These are phyloP conservation scores for Girardia tigrina DNA, from an alignment of 2,888 invertebrate genomes.

Conservation along the genomic window DNA sequence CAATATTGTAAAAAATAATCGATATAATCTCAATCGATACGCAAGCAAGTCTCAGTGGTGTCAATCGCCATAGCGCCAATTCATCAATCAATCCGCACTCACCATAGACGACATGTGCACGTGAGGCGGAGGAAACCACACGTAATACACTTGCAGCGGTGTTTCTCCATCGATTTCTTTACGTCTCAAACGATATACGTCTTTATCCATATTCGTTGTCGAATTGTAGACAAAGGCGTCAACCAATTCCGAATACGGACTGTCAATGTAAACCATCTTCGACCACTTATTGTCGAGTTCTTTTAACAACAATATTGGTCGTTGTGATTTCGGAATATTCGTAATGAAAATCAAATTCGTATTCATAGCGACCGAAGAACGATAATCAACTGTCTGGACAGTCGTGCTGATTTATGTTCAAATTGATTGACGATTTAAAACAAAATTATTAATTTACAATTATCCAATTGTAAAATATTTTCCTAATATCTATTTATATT, in stretches of 20 bases:
- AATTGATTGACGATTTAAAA: too few species aligned
- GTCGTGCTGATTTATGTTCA: too few species aligned
- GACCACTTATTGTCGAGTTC: conserved; percentile 1
- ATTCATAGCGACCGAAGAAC: too few species aligned
- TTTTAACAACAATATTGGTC: conserved; percentile 3
- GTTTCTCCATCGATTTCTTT: background rate
- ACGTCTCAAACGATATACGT: background rate
- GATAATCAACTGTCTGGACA: too few species aligned
- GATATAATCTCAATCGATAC: too few species aligned
- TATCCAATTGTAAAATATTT: too few species aligned
- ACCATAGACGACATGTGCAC: background rate
- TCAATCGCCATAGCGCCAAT: too few species aligned
- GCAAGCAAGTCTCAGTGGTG: too few species aligned
- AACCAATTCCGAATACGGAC: background rate
- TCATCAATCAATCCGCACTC: too few species aligned
- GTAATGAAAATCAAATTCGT: conserved; percentile 1
- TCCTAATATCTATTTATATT: too few species aligned
- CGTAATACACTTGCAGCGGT: background rate
- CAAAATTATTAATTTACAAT: too few species aligned
- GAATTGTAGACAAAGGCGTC: background rate
- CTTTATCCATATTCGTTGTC: background rate
- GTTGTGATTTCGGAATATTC: background rate
- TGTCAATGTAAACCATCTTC: background rate
- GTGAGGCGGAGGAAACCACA: conserved; percentile 11
- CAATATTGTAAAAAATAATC: too few species aligned